Evolutionary conservation across 2,888 invertebrate genomes (phyloP), one percentile per base, ranked within the genome.

Genomic region (Sinelater perroti): DNA sequence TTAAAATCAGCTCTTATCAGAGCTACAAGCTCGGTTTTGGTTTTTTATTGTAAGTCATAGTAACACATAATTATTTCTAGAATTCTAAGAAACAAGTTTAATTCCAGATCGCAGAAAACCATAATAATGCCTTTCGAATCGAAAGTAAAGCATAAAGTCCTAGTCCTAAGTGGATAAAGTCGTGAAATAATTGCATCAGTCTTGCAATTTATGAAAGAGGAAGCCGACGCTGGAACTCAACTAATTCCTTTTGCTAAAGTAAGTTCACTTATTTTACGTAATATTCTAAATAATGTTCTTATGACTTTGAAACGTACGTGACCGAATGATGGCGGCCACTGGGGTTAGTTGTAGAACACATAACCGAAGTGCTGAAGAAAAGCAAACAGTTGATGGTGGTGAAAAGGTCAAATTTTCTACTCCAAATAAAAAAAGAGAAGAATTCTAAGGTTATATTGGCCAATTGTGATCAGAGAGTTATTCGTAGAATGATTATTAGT

Each of bases 401-500:
- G 38, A 40, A 7, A 24, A 18, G 8, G 8, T 21, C 11, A 24
- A 21, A 8, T 50, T 50, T 36, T 16, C 38, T 14, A 49, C 45
- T 7, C 44, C 40, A 44, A 58, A 47, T 14, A 51, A 28, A 47
- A 49, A 55, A 44, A 5, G 44, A 21, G 26, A 24, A 35, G 49
- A 42, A 28, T 6, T 30, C 58, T 4, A 49, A 49, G 30, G 31
- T 52, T 3, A 38, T 30, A 11, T 16, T 61, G 16, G 54, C 59
- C 51, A 21, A 60, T 52, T 54, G 42, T 36, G 55, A 60, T 28
- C 21, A 10, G 13, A 36, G 38, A 13, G 33, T 59, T n/a, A 20
- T 61, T 13, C 46, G 58, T 10, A 47, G 49, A 45, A 50, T 14
- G 6, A 60, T 58, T 16, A 14, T 30, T n/a, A 60, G 40, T 36